A percentile compares a stretch with the other conserved stretches of the same genome.
Conservation (phyloP, 2,113 vertebrate species). For the Oophaga pumilio region DNA sequence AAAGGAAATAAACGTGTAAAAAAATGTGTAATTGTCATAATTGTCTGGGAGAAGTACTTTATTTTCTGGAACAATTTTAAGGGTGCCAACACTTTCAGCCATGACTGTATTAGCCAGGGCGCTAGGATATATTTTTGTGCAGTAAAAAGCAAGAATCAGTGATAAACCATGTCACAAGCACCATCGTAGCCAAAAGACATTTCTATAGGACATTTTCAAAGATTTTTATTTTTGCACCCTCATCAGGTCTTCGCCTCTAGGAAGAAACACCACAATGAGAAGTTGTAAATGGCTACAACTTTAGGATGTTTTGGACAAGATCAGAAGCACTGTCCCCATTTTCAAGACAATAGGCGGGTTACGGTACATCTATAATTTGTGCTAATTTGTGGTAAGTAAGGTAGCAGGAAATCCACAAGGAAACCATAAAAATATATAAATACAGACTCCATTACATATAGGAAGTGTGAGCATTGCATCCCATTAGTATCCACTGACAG, state of each 20-base stretch:
- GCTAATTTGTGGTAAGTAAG: background rate
- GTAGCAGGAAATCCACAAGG: background rate
- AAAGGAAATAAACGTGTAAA: too few relatives aligned
- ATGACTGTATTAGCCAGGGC: too few relatives aligned
- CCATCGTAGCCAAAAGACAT: background rate
- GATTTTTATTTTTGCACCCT: background rate
- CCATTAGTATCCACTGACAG: too few relatives aligned
- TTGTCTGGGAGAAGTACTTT: too few relatives aligned
- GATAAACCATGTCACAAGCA: too few relatives aligned
- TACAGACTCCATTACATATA: too few relatives aligned
- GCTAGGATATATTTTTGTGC: too few relatives aligned
- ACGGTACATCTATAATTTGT: background rate
- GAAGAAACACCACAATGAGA: background rate
- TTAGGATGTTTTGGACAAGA: background rate
- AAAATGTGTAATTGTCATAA: too few relatives aligned
- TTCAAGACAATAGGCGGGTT: background rate
- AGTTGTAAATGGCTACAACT: background rate
- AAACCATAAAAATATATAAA: background rate
- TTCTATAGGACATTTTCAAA: background rate
- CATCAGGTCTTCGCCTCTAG: background rate
- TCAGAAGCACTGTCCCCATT: background rate
- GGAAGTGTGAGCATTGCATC: too few relatives aligned
- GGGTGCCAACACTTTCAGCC: too few relatives aligned
- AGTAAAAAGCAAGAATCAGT: too few relatives aligned
- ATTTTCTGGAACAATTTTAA: too few relatives aligned